A percentile compares a stretch with the other conserved stretches of the same genome.
These are phyloP conservation scores for Haliclona indistincta DNA, from an alignment of 37 sponge, comb jelly and placozoan genomes.

Conservation along the genomic window DNA sequence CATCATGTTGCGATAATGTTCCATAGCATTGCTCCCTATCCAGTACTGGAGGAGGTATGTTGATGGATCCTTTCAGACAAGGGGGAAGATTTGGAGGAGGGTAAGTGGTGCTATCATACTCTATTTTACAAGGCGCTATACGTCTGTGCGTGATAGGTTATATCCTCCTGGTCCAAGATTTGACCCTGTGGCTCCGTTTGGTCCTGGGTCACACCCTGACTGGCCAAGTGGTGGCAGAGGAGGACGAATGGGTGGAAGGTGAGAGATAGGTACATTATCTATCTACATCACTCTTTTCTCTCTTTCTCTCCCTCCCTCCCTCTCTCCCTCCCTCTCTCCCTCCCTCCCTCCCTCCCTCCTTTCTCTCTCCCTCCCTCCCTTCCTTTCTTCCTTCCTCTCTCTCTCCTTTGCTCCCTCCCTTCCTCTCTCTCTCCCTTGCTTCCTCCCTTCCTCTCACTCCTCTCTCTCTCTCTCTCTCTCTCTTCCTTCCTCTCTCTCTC, in stretches of 20 bases:
- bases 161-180: slow-evolving; percentile 63
- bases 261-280: slow-evolving; percentile 5
- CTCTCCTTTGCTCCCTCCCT: too few relatives aligned
- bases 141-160: too few relatives aligned
- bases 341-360: not conserved
- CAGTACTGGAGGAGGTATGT: slow-evolving; percentile 64
- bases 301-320: not conserved
- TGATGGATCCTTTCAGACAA: slow-evolving; percentile 64
- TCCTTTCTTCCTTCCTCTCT: too few relatives aligned
- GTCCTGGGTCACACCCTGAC: slow-evolving; percentile 7
- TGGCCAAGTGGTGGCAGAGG: slow-evolving; percentile 18
- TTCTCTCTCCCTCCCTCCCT: too few relatives aligned
- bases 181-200: slow-evolving; percentile 63
- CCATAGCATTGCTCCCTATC: too few relatives aligned
- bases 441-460: too few relatives aligned
- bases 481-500: not conserved
- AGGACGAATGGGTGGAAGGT: slow-evolving; percentile 3
- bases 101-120: too few relatives aligned
- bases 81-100: slow-evolving; percentile 32
- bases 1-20: too few relatives aligned
- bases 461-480: too few relatives aligned
- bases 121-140: too few relatives aligned
- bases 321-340: slow-evolving; percentile 2
- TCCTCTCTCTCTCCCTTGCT: too few relatives aligned
- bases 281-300: not conserved